Percentiles rank a stretch among this genome's conserved stretches.
phyloP scores from a whole-genome alignment of 2,888 invertebrate species.

The Microctonus aethiopoides region DNA sequence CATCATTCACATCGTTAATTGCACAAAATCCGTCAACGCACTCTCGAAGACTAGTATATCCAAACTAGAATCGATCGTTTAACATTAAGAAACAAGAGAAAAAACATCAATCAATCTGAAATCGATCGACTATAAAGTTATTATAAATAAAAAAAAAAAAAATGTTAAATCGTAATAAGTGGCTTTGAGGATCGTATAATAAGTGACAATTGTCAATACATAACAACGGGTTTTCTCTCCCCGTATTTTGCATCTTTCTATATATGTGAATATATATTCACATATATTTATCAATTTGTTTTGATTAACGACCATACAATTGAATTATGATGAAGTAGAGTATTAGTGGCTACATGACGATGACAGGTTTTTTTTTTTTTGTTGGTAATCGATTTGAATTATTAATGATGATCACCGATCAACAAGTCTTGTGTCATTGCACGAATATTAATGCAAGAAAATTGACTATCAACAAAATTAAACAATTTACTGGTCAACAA shows the following conservation, averaged over 20 bases:
- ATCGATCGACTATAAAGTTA: constrained; percentile 18
- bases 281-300: neutral
- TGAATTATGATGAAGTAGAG: neutral
- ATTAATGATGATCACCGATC: constrained; percentile 7
- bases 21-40: constrained; percentile 39
- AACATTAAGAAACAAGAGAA: constrained; percentile 21
- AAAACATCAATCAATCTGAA: constrained; percentile 26
- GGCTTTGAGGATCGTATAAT: neutral
- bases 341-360: constrained; percentile 2
- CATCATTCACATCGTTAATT: constrained; percentile 27
- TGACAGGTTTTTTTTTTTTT: constrained; percentile 20
- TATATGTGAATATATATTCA: neutral
- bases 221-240: neutral
- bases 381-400: constrained; percentile 5
- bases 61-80: constrained; percentile 41
- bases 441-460: constrained; percentile 28
- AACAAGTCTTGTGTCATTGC: constrained; percentile 34
- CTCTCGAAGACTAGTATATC: constrained; percentile 40
- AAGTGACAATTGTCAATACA: neutral
- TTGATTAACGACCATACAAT: constrained; percentile 6
- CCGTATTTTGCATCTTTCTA: neutral
- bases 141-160: constrained; percentile 10
- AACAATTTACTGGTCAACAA: constrained; percentile 61
- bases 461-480: constrained; percentile 58
- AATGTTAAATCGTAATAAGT: neutral